Evolutionary conservation across 2,888 invertebrate genomes (phyloP), one percentile per base, ranked within the genome.

Genomic region (Poecilus cupreus): DNA sequence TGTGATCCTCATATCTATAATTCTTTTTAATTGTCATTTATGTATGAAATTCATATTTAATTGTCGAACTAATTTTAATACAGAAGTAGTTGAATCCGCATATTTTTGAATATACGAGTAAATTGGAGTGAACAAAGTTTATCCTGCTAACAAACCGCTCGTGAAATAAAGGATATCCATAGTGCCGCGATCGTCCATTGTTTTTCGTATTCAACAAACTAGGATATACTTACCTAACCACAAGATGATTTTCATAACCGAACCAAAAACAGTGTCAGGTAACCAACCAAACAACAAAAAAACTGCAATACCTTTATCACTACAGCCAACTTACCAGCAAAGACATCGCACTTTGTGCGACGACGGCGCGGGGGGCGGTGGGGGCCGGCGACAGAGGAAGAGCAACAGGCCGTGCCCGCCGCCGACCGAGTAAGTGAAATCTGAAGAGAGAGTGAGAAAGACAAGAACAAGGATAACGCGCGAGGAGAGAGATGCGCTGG

Each of bases 351-450:
- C 43, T 43, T 51, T 43, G 43, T 43, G n/a, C 8, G 32, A 8
- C 32, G 32, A 3, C 8, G 32, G 32, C 32, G 32, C 5, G 32
- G 32, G 32, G n/a, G 5, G 43, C 8, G 8, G 43, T 10, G 43
- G 10, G 26, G 60, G 24, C 13, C 10, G 26, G 26, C 20, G 4
- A 32, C 22, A 22, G 72, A 72, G 13, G 24, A 11, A 37, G 46
- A 72, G 72, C 72, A 72, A 72, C 72, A 72, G 72, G 72, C 72
- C 43, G 43, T 72, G 46, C 43, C 18, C 43, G 26, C 22, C 46
- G 22, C 4, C 72, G 24, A 72, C 13, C 72, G 46, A 46, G 22
- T 72, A 72, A 72, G 72, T 72, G 72, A 72, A 72, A 72, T 37
- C 64, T 68, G 72, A 43, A 72, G 72, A 72, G 68, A 37, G 43